These are phyloP conservation scores for Euwallacea fornicatus DNA, from an alignment of 1,140 invertebrate species.

Conservation along the genomic window DNA sequence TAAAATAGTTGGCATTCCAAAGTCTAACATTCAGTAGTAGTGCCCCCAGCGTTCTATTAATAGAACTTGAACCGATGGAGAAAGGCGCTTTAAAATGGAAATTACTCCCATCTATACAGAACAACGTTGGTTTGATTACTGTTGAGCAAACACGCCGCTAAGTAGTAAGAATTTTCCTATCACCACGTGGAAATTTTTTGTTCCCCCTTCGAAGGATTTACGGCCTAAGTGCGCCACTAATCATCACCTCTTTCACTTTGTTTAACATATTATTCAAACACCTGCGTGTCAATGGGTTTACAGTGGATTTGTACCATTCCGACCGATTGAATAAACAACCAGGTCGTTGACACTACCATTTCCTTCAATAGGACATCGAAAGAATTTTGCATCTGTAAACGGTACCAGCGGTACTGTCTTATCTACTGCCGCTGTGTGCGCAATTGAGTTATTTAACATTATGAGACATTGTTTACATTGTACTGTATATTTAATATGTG, in stretches of 20 bases:
- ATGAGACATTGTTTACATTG: too few species aligned
- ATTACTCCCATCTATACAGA: background rate
- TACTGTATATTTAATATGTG: too few species aligned
- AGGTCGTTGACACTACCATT: constrained; percentile 1
- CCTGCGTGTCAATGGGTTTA: constrained; percentile 1
- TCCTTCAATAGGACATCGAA: background rate
- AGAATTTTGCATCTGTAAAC: constrained; percentile 1
- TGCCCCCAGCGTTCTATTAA: constrained; percentile 27
- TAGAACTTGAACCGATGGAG: constrained; percentile 11
- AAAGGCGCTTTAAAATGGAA: constrained; percentile 25
- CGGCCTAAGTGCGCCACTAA: background rate
- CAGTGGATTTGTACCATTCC: background rate
- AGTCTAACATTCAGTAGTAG: constrained; percentile 23
- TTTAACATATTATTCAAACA: constrained; percentile 8
- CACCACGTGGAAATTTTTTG: background rate
- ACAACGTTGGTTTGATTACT: background rate
- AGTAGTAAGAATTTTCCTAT: too few species aligned
- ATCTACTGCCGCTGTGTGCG: too few species aligned
- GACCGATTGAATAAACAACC: constrained; percentile 16
- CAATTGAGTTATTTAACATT: too few species aligned
- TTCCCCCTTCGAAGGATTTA: background rate
- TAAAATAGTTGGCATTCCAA: constrained; percentile 27
- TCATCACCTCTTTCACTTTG: constrained; percentile 3
- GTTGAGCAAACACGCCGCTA: background rate
- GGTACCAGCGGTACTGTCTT: too few species aligned